Conservation (phyloP, 1,140 invertebrate species). For the Andrena cerasifolii region DNA sequence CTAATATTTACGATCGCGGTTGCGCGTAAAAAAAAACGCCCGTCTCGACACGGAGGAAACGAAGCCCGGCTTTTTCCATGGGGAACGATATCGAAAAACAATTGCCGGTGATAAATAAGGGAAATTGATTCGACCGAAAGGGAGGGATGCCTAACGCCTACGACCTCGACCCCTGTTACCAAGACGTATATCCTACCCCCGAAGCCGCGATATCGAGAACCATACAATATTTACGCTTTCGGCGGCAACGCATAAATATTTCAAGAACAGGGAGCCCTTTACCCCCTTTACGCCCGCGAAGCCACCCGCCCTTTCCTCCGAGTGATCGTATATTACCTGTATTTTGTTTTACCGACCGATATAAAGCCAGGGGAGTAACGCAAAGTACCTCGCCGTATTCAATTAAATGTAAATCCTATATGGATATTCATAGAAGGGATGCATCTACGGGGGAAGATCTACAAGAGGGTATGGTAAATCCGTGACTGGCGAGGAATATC, state of each 20-base stretch:
- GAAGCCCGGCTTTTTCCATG: conserved; percentile 33
- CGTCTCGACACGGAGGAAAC: conserved; percentile 18
- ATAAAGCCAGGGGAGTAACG: conserved; percentile 31
- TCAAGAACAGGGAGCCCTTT: conserved; percentile 62
- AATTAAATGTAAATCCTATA: conserved; percentile 31
- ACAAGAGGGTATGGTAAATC: too few species aligned
- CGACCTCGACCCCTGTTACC: conserved; percentile 40
- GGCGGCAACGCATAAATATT: conserved; percentile 68
- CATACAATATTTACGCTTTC: conserved; percentile 72
- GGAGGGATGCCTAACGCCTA: conserved; percentile 37
- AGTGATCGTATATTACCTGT: conserved; percentile 38
- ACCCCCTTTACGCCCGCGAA: conserved; percentile 31
- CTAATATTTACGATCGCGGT: conserved; percentile 55
- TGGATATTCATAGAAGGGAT: conserved; percentile 40
- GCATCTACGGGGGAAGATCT: neutral
- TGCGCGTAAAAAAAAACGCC: conserved; percentile 40
- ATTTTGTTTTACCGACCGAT: conserved; percentile 35
- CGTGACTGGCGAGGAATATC: neutral
- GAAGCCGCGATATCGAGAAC: conserved; percentile 50
- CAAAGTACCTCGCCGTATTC: conserved; percentile 18
- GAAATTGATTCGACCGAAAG: conserved; percentile 62
- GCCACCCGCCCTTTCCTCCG: conserved; percentile 20
- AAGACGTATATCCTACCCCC: conserved; percentile 44
- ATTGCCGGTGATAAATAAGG: conserved; percentile 66
- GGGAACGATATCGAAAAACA: conserved; percentile 63